Base-by-base conservation (phyloP, 2,113 vertebrate species). In the Cynocephalus volans region DNA sequence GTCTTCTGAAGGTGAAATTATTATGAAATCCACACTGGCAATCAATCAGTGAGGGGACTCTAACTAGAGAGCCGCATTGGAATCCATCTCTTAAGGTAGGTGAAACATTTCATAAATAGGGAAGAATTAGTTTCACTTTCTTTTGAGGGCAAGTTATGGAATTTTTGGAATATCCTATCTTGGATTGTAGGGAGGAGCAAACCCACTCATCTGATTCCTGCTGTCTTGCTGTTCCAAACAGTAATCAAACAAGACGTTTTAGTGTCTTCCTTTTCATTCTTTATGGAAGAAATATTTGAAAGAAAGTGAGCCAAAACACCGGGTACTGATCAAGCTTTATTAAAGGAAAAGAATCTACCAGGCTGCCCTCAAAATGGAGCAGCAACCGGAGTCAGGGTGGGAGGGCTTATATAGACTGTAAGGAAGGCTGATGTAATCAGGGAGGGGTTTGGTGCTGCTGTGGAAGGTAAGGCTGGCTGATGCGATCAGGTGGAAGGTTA, bases 211-310 rank as follows among this genome's bases (percentile, higher is more conserved):
- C 13, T 84, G 50, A 50, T 82, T 80, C 41, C n/a, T 90, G 56
- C 26, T 87, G 54, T 50, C 41, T 81, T 64, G 14, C n/a, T 79
- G 31, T 86, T 97, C 79, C 64, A 80, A 72, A 79, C 5, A 94
- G 50, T 69, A 90, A 81, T 88, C 64, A 83, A 90, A 92, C 73
- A 72, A 82, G 88, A 93, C 80, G 41, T 75, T 90, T 94, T 87
- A 65, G 13, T 80, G 21, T 9, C 14, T 54, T 45, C 41, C 31
- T 7, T 86, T 96, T 85, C 50, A 73, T n/a, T 93, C 21, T 89
- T 94, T 17, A 0, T 95, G 28, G 76, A 72, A 86, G 52, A 84
- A n/a, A 41, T 41, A 41, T 41, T 41, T 41, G 41, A 41, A 41
- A 41, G 41, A 41, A 41, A 41, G 41, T 41, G 41, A 41, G 41